Conservation (phyloP, 2,113 vertebrate genomes). For the Proterorhinus semilunaris region DNA sequence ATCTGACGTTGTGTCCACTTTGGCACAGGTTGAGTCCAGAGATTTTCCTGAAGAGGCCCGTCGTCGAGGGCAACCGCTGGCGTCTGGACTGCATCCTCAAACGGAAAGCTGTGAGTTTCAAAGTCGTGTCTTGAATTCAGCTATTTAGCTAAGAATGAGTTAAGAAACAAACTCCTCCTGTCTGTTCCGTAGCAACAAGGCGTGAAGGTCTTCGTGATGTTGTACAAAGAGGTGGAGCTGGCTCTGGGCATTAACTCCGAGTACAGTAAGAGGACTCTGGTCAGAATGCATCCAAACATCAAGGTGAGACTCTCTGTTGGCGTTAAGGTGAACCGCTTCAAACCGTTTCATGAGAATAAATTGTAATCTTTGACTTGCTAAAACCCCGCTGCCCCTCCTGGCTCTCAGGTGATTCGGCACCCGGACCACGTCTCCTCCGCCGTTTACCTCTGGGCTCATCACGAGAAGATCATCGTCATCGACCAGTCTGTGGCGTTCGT, state of each 20-base stretch:
- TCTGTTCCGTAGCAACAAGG: constrained; percentile 86
- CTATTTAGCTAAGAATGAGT: no score
- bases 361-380: no score
- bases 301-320: constrained; percentile 79
- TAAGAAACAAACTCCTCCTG: neutral
- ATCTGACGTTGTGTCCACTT: no score
- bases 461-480: constrained; percentile 90
- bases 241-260: constrained; percentile 96
- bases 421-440: constrained; percentile 93
- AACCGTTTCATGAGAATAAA: no score
- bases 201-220: constrained; percentile 90
- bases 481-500: constrained; percentile 95
- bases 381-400: no score
- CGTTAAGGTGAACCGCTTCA: neutral
- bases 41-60: constrained; percentile 82
- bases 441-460: constrained; percentile 96
- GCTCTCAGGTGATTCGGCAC: constrained; percentile 91
- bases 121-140: neutral
- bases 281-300: constrained; percentile 87
- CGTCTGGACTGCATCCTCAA: constrained; percentile 90
- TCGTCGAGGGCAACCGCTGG: constrained; percentile 96
- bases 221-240: constrained; percentile 96
- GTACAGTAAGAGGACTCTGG: constrained; percentile 90
- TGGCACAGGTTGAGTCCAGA: constrained; percentile 78
- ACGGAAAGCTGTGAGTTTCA: constrained; percentile 86